These are phyloP conservation scores for Thumatha senex DNA, from an alignment of 2,888 invertebrate species.

Conservation along the genomic window DNA sequence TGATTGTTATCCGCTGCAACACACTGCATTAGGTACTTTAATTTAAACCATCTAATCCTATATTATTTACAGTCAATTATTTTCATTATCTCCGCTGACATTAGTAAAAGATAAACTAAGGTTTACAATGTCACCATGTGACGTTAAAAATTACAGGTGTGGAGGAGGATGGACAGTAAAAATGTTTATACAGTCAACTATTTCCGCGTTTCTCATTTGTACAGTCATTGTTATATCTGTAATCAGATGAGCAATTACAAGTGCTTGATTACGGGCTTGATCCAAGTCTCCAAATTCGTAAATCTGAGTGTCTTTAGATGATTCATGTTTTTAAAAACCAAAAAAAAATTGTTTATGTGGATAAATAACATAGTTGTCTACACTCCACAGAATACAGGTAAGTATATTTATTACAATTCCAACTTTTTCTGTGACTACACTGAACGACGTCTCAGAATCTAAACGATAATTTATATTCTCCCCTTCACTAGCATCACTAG, in stretches of 20 bases:
- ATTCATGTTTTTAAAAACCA: not conserved
- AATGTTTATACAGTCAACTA: conserved; percentile 57
- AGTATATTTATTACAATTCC: too few species aligned
- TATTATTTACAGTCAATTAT: conserved; percentile 79
- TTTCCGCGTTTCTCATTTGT: conserved; percentile 53
- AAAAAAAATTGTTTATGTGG: too few species aligned
- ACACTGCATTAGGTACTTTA: conserved; percentile 65
- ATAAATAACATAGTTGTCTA: too few species aligned
- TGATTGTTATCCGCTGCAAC: conserved; percentile 58
- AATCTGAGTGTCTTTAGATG: not conserved
- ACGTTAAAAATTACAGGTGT: conserved; percentile 70
- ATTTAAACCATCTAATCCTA: conserved; percentile 73
- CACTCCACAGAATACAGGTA: too few species aligned
- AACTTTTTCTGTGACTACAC: too few species aligned
- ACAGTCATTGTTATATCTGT: conserved; percentile 32
- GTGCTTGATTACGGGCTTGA: conserved; percentile 17
- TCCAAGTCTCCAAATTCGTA: conserved; percentile 1
- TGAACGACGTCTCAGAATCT: too few species aligned
- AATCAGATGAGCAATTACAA: conserved; percentile 31
- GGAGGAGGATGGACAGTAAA: conserved; percentile 44
- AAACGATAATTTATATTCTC: too few species aligned
- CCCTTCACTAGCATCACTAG: too few species aligned
- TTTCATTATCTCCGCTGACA: conserved; percentile 77
- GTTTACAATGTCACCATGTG: conserved; percentile 74
- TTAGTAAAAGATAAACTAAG: conserved; percentile 67